These are phyloP conservation scores for Erebia ligea DNA, from an alignment of 2,888 invertebrate species.

Conservation along the genomic window DNA sequence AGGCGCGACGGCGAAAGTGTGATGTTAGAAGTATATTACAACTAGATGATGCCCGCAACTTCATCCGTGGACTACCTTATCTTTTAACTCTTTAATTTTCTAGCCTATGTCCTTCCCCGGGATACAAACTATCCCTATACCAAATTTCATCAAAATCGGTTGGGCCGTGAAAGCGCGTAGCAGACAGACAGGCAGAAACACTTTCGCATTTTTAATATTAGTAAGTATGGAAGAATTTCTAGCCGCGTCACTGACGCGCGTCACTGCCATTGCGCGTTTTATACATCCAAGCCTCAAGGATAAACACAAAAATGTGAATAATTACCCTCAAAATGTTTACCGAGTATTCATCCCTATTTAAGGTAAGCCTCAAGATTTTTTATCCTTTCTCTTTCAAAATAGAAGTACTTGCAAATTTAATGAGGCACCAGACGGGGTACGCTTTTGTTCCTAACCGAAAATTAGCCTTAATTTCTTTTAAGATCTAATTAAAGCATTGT, in stretches of 20 bases:
- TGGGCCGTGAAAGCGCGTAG: too few species aligned
- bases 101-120: too few species aligned
- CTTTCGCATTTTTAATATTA: too few species aligned
- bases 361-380: constrained; percentile 24
- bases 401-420: constrained; percentile 5
- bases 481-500: neutral
- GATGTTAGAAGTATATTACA: neutral
- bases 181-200: too few species aligned
- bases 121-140: too few species aligned
- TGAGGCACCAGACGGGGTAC: neutral
- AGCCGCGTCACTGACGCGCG: neutral
- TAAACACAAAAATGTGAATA: constrained; percentile 9
- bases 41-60: too few species aligned
- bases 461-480: neutral
- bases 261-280: neutral
- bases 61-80: too few species aligned
- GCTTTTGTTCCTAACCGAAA: constrained; percentile 11
- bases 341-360: constrained; percentile 25
- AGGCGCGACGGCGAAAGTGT: too few species aligned
- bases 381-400: constrained; percentile 16
- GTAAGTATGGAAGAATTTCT: too few species aligned
- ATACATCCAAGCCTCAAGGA: neutral
- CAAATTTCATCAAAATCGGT: too few species aligned
- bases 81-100: too few species aligned
- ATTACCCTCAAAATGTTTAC: constrained; percentile 28